Evolutionary conservation across 2,888 invertebrate genomes (phyloP), one percentile per base, ranked within the genome.

Genomic region (Marronus borbonicus): DNA sequence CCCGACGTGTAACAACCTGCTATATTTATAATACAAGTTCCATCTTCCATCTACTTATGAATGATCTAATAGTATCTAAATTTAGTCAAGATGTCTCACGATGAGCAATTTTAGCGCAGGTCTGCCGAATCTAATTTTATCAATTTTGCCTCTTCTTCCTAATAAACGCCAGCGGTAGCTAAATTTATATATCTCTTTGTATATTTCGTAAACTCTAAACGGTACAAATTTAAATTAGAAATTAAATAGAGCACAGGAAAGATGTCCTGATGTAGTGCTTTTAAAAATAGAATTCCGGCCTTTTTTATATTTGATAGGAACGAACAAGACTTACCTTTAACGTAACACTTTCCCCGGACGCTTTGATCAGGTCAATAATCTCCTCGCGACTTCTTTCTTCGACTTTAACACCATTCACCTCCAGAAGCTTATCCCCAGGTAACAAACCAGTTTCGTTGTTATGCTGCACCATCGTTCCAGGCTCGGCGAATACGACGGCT

Each of bases 341-440:
- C 66, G 93, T 93, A 80, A 97, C 96, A 83, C 92, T 92, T 84
- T 94, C 95, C 76, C 94, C 93, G 81, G 95, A 96, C 80, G 95
- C 93, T 85, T 96, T 94, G 84, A 98, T 98, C 86, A 98, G 92
- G 87, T 98, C 97, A 83, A 98, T 97, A 81, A 98, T 95, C 85
- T 97, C 95, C 87, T 98, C 98, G 76, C 98, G 92, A 72, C 93
- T 93, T 86, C 95, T 93, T 76, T 94, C 95, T 86, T 96, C 96
- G 0, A 98, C 97, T 80, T 93, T 92, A 36, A 93, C 92, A 36
- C 94, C 95, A 86, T 98, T 98, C 49, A 98, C 97, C 90, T 97
- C 97, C 82, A 98, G 90, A 39, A 98, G 91, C 83, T 96, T 92
- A 89, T 98, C 98, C 4, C 98, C 98, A n/a, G 98, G 98, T 78